Percentiles rank a stretch among this genome's conserved stretches.
Evolutionary conservation across 2,113 vertebrate genomes (phyloP).

Genomic region (Rhabdomys dilectus): DNA sequence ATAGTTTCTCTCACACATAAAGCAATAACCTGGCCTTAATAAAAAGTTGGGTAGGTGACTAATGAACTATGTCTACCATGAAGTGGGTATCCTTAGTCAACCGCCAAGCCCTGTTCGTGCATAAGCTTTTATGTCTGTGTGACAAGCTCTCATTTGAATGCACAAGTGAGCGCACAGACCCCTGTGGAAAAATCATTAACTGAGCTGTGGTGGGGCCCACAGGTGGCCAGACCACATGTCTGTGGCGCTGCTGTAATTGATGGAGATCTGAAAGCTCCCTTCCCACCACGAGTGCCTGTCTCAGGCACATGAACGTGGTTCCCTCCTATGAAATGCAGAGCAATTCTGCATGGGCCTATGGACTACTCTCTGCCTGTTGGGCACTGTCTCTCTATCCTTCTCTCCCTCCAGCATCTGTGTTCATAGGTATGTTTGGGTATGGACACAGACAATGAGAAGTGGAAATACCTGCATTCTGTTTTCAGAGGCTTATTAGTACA

Average conservation of each 20-base stretch:
- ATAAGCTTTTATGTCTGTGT: constrained; percentile 69
- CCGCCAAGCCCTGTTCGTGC: constrained; percentile 24
- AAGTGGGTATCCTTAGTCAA: constrained; percentile 41
- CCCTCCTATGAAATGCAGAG: not conserved
- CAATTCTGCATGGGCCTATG: not conserved
- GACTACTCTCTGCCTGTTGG: rapidly evolving
- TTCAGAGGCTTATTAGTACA: not conserved
- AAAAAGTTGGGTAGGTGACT: constrained; percentile 68
- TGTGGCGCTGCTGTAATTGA: not conserved
- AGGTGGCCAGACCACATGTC: constrained; percentile 19
- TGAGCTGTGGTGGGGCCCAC: constrained; percentile 18
- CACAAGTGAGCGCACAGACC: constrained; percentile 57
- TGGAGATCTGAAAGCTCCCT: not conserved
- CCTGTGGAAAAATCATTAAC: constrained; percentile 76
- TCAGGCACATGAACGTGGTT: not conserved
- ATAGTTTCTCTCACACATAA: constrained; percentile 72
- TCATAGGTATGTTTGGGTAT: not conserved
- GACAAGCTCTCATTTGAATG: constrained; percentile 73
- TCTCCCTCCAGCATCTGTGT: not conserved
- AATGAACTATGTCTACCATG: constrained; percentile 67
- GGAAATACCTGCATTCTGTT: not conserved
- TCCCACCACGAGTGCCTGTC: not conserved
- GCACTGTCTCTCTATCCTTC: too few relatives aligned
- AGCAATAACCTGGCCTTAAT: constrained; percentile 66
- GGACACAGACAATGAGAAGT: not conserved